Conservation (phyloP, 2,797 vertebrate species). For the Sebastes oblongus region DNA sequence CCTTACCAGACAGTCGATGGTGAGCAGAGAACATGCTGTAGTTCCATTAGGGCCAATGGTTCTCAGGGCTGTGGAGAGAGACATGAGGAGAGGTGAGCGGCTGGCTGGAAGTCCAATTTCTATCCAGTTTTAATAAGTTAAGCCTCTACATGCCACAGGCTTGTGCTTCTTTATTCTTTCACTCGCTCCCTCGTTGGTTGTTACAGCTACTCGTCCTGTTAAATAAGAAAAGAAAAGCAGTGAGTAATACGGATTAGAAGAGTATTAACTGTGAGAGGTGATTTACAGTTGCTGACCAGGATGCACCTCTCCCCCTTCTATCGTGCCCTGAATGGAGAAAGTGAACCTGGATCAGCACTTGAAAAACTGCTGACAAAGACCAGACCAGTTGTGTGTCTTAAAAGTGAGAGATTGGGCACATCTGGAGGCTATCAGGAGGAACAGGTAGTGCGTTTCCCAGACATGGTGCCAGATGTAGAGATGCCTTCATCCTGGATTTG, state of each 20-base stretch:
- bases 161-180: slow-evolving; percentile 1
- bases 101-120: slow-evolving; percentile 11
- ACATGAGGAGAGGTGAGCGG: background rate
- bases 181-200: background rate
- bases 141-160: background rate
- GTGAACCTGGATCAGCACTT: slow-evolving; percentile 7
- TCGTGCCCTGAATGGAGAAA: slow-evolving; percentile 1
- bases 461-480: background rate
- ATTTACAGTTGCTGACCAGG: slow-evolving; percentile 14
- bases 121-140: slow-evolving; percentile 29
- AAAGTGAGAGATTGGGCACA: slow-evolving; percentile 39
- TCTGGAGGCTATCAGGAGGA: slow-evolving; percentile 59
- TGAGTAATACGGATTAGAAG: background rate
- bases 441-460: slow-evolving; percentile 44
- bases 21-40: slow-evolving; percentile 68
- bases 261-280: background rate
- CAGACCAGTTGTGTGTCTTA: slow-evolving; percentile 34
- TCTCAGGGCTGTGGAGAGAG: slow-evolving; percentile 35
- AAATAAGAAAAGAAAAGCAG: background rate
- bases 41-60: slow-evolving; percentile 66
- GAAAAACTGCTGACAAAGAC: slow-evolving; percentile 36
- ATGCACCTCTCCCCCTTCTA: slow-evolving; percentile 10
- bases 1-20: slow-evolving; percentile 57
- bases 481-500: background rate
- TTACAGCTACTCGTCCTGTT: background rate